Evolutionary conservation across 2,113 vertebrate species (phyloP).

Genomic region (Proterorhinus semilunaris): DNA sequence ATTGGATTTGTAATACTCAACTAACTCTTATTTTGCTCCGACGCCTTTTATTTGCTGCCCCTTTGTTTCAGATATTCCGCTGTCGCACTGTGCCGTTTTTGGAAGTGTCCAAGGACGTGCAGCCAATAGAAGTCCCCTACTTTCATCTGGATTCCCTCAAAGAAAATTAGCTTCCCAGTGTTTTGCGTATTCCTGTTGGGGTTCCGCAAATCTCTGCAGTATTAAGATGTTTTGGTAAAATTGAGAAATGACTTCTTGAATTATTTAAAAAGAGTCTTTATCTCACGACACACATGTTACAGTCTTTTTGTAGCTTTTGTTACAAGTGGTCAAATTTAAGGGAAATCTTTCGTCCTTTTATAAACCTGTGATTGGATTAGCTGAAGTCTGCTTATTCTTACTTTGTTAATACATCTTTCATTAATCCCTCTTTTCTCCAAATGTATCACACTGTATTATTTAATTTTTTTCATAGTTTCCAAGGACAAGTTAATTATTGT

Average conservation of each 20-base stretch:
- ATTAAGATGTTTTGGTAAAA: too few species aligned
- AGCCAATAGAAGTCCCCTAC: neutral
- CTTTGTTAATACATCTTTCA: constrained; percentile 32
- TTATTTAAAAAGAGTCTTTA: too few species aligned
- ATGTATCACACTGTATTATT: constrained; percentile 38
- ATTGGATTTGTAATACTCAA: constrained; percentile 39
- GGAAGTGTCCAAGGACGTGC: constrained; percentile 51
- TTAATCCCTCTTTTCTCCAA: constrained; percentile 40
- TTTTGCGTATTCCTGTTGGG: neutral
- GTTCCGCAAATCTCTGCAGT: too few species aligned
- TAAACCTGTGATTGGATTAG: constrained; percentile 21
- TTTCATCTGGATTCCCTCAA: neutral
- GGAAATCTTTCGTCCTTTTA: neutral
- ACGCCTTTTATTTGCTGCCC: constrained; percentile 38
- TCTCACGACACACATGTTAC: too few species aligned
- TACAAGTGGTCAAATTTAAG: neutral
- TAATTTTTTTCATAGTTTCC: constrained; percentile 35
- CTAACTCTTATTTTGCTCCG: constrained; percentile 26
- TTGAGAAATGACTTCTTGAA: too few species aligned
- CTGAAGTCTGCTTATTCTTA: constrained; percentile 39
- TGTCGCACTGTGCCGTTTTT: constrained; percentile 23
- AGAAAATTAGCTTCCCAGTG: neutral
- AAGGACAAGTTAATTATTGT: constrained; percentile 68
- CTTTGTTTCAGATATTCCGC: constrained; percentile 33
- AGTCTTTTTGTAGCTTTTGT: neutral